A percentile compares a stretch with the other conserved stretches of the same genome.
These are phyloP conservation scores for Garrulus glandarius DNA, from an alignment of 2,797 vertebrate genomes.

Conservation along the genomic window DNA sequence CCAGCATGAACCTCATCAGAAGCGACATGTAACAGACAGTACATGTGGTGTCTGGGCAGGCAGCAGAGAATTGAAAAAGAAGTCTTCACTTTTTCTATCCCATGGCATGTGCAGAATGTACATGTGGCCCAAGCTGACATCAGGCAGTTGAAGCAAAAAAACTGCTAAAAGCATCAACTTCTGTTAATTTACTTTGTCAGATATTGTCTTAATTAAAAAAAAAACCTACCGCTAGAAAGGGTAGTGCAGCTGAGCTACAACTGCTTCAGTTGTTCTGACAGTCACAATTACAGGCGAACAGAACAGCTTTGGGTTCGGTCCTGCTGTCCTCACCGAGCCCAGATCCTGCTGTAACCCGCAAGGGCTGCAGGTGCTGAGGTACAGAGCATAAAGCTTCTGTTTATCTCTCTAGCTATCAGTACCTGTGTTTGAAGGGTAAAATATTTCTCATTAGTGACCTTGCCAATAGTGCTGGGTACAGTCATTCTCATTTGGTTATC, in stretches of 20 bases:
- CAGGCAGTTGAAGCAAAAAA: constrained; percentile 72
- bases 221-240: constrained; percentile 51
- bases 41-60: constrained; percentile 75
- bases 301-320: constrained; percentile 7
- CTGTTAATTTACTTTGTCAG: constrained; percentile 76
- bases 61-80: constrained; percentile 69
- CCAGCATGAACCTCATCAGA: constrained; percentile 74
- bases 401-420: background rate
- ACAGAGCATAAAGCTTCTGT: background rate
- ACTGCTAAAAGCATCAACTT: constrained; percentile 76
- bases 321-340: background rate
- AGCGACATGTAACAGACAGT: constrained; percentile 80
- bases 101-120: constrained; percentile 74
- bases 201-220: constrained; percentile 75
- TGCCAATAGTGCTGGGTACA: background rate
- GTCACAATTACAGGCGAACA: background rate
- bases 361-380: background rate
- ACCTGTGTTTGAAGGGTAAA: background rate
- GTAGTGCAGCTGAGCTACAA: constrained; percentile 72
- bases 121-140: constrained; percentile 75
- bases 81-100: constrained; percentile 72
- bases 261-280: constrained; percentile 66
- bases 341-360: background rate
- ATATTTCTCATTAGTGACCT: background rate
- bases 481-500: background rate